phyloP scores from a whole-genome alignment of 2,113 vertebrate species.

The Lathamus discolor region DNA sequence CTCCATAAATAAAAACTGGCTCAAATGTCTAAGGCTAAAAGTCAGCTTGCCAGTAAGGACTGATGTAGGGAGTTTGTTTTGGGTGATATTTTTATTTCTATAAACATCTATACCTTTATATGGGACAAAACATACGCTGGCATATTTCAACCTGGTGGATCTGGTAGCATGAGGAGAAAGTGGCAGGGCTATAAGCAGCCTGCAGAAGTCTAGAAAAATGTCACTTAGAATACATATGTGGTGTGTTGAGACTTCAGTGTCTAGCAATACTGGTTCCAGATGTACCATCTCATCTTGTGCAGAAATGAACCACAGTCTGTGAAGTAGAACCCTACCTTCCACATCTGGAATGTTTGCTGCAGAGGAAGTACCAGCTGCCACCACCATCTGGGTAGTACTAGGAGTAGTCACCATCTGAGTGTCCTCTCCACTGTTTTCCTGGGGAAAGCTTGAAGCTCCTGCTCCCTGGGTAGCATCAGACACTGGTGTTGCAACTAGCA shows the following conservation, averaged over 20 bases:
- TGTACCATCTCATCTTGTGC: fast-evolving
- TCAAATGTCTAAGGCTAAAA: background rate
- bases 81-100: background rate
- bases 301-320: background rate
- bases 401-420: background rate
- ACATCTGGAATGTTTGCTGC: background rate
- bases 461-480: background rate
- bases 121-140: background rate
- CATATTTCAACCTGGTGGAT: fast-evolving
- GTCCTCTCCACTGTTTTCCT: background rate
- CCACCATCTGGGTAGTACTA: background rate
- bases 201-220: background rate
- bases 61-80: fast-evolving
- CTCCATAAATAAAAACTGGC: background rate
- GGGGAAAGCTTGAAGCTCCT: background rate
- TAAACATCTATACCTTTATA: background rate
- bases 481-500: background rate
- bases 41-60: background rate
- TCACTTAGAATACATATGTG: too few relatives aligned
- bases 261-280: background rate
- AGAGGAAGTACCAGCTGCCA: background rate
- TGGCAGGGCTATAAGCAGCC: background rate
- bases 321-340: conserved; percentile 45
- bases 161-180: background rate
- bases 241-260: background rate